Base-by-base conservation (phyloP, 2,113 vertebrate genomes). In the Psammodynastes pulverulentus region DNA sequence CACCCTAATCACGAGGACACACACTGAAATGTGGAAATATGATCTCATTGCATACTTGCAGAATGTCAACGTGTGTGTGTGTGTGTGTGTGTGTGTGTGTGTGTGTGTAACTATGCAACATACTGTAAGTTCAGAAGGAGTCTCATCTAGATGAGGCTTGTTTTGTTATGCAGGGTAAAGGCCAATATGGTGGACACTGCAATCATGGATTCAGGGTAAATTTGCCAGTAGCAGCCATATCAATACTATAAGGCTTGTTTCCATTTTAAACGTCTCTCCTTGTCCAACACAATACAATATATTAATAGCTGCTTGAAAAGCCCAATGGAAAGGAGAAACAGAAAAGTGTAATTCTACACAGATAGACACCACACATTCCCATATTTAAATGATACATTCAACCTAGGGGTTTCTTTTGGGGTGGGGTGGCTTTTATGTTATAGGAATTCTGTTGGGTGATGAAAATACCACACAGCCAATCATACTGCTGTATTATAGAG, bases 401-500 rank as follows among this genome's bases (percentile, higher is more conserved):
- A 13, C 91, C 94, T 90, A 94, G 91, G 34, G 94, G 46, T 4
- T 10, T 54, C 96, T 94, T 90, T 97, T 15, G 23, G 58, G 96
- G 94, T 12, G 0, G 26, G 96, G 93, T 89, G 90, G 91, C 94
- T 97, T 97, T 96, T 93, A 95, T 95, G 93, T 95, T 97, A 96
- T 94, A 97, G 96, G 96, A 95, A 97, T 97, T 97, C 96, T 97
- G 92, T 93, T 43, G 7, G 95, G 95, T 97, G 97, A 97, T 97
- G 96, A 97, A 97, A 97, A 97, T 7, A 79, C 93, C 1, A 9
- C 90, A 93, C 95, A 98, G 92, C 97, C 97, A 98, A 98, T 98
- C 97, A 97, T 96, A 95, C 93, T 5, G 0, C 43, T 1, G 89
- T 95, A 94, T 93, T 93, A 95, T 89, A 95, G 94, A 97, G 95